Percentiles rank a stretch among this genome's conserved stretches.
These are phyloP conservation scores for Ageneiosus marmoratus DNA, from an alignment of 2,113 vertebrate genomes.

Conservation along the genomic window DNA sequence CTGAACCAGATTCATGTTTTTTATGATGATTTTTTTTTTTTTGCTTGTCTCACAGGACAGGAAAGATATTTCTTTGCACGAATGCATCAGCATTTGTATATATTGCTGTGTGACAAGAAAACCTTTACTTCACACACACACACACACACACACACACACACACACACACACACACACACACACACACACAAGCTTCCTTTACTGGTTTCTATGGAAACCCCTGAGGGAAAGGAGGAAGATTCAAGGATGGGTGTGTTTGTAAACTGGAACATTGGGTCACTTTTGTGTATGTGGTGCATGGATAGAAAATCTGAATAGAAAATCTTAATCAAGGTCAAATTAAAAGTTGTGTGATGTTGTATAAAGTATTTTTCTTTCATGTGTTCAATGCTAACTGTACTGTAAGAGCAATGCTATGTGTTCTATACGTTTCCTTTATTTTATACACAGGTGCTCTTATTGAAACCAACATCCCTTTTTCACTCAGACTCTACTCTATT, in stretches of 20 bases:
- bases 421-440: neutral
- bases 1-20: neutral
- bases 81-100: too few relatives aligned
- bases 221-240: constrained; percentile 42
- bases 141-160: constrained; percentile 26
- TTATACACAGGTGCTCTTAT: neutral
- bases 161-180: constrained; percentile 14
- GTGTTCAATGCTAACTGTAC: neutral
- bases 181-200: constrained; percentile 25
- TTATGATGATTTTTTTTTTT: too few relatives aligned
- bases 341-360: neutral
- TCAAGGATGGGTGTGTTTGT: constrained; percentile 57
- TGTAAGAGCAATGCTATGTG: neutral
- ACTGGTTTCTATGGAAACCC: constrained; percentile 56
- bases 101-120: constrained; percentile 8
- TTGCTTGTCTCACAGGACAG: neutral
- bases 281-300: constrained; percentile 34
- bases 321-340: constrained; percentile 40
- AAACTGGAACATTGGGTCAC: constrained; percentile 53
- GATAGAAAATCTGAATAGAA: constrained; percentile 8
- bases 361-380: neutral
- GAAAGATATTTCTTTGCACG: too few relatives aligned
- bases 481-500: neutral
- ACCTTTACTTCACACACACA: constrained; percentile 40
- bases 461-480: neutral